Base-by-base conservation (phyloP, 2,888 invertebrate species). In the Acanthosepion lycidas region DNA sequence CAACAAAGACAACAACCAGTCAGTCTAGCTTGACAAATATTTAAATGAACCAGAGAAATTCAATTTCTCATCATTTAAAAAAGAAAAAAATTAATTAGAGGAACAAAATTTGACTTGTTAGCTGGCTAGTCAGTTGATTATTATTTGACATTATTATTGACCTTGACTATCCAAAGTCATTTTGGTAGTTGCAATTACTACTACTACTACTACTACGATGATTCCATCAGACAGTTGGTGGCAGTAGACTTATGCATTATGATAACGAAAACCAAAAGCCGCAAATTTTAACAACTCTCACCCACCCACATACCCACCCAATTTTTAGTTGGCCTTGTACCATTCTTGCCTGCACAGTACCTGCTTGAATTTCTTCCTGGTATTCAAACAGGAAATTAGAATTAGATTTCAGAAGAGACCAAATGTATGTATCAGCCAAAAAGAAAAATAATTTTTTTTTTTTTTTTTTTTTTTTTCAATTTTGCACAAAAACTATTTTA, bases 251-350 rank as follows among this genome's bases (percentile, higher is more conserved):
- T 51, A 59, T 59, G 59, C 59, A 93, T 28, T n/a, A 42, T 53
- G 93, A 93, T 53, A 93, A 18, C 18, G 93, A 93, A 93, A 93
- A 93, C 93, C 93, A 93, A 93, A 93, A 93, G 93, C 93, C 93
- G 93, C 53, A 93, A 93, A 93, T 51, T 93, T 93, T 93, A 18
- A 53, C 18, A 53, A 93, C 51, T 33, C 78, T 78, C 28, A 78
- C 78, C n/a, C 33, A n/a, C 78, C n/a, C 26, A 28, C 78, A 28
- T 28, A 2, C 78, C 78, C 78, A 78, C 78, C n/a, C n/a, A 33
- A 78, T 33, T 78, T 78, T n/a, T 78, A 78, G 78, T 78, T 78
- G 4, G 78, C 78, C 78, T 78, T n/a, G n/a, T 78, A 78, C 78
- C 78, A 78, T 15, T 78, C 78, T 78, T 78, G 78, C 78, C 78